These are phyloP conservation scores for Heterocephalus glaber DNA, from an alignment of 2,113 vertebrate genomes.

Conservation along the genomic window DNA sequence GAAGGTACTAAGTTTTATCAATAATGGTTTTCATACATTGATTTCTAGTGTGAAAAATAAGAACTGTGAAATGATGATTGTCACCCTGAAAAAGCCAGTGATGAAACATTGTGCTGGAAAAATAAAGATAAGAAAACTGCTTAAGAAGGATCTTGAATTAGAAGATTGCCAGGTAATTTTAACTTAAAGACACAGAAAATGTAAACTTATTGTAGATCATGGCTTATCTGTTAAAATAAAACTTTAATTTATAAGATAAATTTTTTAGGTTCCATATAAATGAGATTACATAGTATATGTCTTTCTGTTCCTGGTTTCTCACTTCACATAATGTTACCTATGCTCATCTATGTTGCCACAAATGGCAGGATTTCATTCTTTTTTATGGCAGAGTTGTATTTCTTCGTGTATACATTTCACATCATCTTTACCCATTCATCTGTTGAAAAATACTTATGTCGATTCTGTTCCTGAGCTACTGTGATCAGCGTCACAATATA, in stretches of 20 bases:
- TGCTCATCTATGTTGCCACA: background rate
- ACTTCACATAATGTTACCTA: background rate
- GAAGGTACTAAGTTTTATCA: background rate
- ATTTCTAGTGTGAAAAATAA: slow-evolving; percentile 37
- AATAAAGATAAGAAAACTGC: background rate
- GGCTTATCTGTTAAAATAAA: background rate
- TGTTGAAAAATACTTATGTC: background rate
- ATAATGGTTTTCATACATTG: slow-evolving; percentile 56
- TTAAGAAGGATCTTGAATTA: slow-evolving; percentile 35
- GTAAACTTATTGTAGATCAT: background rate
- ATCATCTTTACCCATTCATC: background rate
- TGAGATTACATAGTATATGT: background rate
- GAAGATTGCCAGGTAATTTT: slow-evolving; percentile 53
- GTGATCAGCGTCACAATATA: background rate
- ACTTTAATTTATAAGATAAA: background rate
- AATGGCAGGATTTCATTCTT: background rate
- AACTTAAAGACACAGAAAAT: slow-evolving; percentile 20
- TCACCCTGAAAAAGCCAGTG: background rate
- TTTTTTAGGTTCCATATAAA: background rate
- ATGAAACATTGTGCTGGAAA: slow-evolving; percentile 50
- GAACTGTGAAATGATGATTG: slow-evolving; percentile 33
- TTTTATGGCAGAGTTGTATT: background rate
- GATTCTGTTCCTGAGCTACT: background rate
- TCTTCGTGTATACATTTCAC: too few species aligned
- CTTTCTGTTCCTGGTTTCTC: background rate